phyloP scores from a whole-genome alignment of 2,888 invertebrate species.

The Lydus trimaculatus region DNA sequence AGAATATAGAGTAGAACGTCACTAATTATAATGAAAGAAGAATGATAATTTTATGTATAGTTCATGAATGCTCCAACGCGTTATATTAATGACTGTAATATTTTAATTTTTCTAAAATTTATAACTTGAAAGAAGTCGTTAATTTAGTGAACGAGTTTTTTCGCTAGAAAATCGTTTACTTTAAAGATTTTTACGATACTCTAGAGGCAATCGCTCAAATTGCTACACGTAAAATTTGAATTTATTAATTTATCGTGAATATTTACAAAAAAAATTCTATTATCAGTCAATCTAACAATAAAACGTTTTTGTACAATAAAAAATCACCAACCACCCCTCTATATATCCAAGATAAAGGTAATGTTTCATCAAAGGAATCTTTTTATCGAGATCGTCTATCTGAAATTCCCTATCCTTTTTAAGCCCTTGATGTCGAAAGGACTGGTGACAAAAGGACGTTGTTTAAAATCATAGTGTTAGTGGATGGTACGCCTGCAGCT shows the following conservation, averaged over 20 bases:
- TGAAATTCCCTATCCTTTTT: conserved; percentile 11
- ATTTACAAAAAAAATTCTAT: not conserved
- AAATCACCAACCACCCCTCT: not conserved
- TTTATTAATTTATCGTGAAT: not conserved
- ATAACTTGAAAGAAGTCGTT: not conserved
- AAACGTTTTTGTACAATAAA: not conserved
- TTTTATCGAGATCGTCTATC: conserved; percentile 20
- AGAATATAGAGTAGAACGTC: not conserved
- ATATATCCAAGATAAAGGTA: conserved; percentile 20
- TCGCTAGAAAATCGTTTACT: not conserved
- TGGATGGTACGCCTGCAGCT: conserved; percentile 2
- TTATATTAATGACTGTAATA: not conserved
- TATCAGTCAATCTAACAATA: not conserved
- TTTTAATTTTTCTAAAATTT: not conserved
- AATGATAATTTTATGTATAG: conserved; percentile 8
- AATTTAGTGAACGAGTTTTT: not conserved
- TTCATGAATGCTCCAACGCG: not conserved
- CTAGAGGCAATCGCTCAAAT: not conserved
- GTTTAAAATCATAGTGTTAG: conserved; percentile 11
- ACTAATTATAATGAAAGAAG: not conserved
- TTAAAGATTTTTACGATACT: not conserved
- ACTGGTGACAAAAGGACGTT: conserved; percentile 13
- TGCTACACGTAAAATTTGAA: not conserved
- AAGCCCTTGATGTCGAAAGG: not conserved
- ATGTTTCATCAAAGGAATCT: conserved; percentile 30